These are phyloP conservation scores for Malurus splendens DNA, from an alignment of 2,797 vertebrate genomes.

Conservation along the genomic window DNA sequence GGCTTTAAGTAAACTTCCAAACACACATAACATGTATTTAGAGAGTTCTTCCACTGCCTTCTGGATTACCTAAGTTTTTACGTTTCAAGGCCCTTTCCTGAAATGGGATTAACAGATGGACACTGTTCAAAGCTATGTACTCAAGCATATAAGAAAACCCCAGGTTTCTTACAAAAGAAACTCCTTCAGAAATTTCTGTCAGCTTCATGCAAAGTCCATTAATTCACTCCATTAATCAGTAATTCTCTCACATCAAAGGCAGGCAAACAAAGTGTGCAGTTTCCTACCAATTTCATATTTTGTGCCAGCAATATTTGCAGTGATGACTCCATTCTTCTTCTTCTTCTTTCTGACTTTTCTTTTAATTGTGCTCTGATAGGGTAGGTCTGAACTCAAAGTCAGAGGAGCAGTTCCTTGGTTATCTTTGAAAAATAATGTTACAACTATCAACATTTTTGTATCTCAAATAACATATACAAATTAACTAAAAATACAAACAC, in stretches of 20 bases:
- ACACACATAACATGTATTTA: not conserved
- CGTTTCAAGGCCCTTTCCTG: not conserved
- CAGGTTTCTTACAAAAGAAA: not conserved
- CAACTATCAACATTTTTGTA: not conserved
- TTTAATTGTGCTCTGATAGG: constrained; percentile 84
- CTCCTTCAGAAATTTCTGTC: not conserved
- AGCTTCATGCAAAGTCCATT: not conserved
- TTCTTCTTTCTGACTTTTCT: constrained; percentile 91
- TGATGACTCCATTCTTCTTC: constrained; percentile 84
- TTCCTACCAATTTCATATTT: constrained; percentile 97
- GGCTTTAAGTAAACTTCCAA: not conserved
- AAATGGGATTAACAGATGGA: not conserved
- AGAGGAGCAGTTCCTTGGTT: constrained; percentile 82
- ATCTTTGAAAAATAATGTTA: constrained; percentile 69
- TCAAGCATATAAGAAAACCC: not conserved
- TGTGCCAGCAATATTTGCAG: constrained; percentile 89
- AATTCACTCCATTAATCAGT: not conserved
- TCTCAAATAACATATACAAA: not conserved
- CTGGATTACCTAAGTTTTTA: not conserved
- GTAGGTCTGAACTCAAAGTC: constrained; percentile 78
- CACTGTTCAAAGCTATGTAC: not conserved
- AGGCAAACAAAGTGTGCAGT: not conserved
- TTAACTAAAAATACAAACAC: not conserved
- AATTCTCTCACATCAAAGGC: not conserved
- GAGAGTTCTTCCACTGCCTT: not conserved